Evolutionary conservation across 2,888 invertebrate genomes (phyloP), one percentile per base, ranked within the genome.

Genomic region (Lutraria lutraria): DNA sequence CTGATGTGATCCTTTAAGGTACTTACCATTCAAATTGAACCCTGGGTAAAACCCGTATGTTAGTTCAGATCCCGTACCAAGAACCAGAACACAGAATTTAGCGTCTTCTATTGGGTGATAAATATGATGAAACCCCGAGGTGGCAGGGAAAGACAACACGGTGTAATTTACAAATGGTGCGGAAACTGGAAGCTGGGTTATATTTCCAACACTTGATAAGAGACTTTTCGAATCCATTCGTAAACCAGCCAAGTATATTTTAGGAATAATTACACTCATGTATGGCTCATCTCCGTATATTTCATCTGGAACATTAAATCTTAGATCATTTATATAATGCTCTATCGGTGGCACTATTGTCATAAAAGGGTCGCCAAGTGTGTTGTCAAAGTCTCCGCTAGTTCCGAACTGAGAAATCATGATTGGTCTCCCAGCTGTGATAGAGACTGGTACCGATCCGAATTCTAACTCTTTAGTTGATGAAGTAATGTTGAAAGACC

Each of bases 31-130:
- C 29, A 85, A n/a, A 80, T 79, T 43, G 54, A 25, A 80, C 34
- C 85, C 85, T 31, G 85, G 56, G 25, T 80, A 85, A 43, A 80
- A 80, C 16, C 80, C 85, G 8, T 34, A 56, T 4, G 80, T 56
- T 43, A 85, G 29, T 16, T 21, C 53, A 6, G 1, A 15, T 8
- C 53, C 85, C 10, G 60, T 34, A 34, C 85, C 85, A 29, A 79
- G 79, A 0, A 85, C 85, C n/a, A 85, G 56, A 21, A 85, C 54
- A 60, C 85, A 79, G 60, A 85, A 85, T 12, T 1, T 85, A 12
- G 54, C 80, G 16, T 25, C 21, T 21, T 29, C 56, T 19, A 43
- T 43, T 15, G 60, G 19, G 15, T 85, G 85, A 12, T 8, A 15
- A 6, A 85, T 31, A 80, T 60, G 79, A 60, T 85, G 85, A 31